Evolutionary conservation across 2,888 invertebrate genomes (phyloP), one percentile per base, ranked within the genome.

Genomic region (Ceraclea dissimilis): DNA sequence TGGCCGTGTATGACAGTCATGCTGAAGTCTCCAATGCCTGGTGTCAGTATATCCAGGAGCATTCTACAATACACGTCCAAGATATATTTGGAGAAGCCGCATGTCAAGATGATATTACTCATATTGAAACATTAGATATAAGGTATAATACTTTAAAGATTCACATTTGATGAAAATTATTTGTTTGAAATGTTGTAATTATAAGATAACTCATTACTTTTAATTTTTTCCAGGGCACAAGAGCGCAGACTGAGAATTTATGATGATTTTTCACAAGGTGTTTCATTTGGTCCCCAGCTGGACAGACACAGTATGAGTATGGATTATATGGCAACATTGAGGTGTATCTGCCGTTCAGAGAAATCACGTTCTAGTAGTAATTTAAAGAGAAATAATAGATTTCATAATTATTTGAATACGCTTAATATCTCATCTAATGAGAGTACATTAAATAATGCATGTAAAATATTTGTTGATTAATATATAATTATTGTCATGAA

Each of bases 341-440:
- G 90, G 31, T 70, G 78, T 16, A 86, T 92, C 54, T 85, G 86
- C 62, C 79, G 88, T 61, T 74, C 80, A 44, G 90, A 91, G 67
- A 79, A 79, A 63, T 65, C 65, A 13, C 82, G 86, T 65, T 76
- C 79, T 31, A 77, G 79, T 49, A 69, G 66, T 21, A 83, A 79
- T 64, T 72, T 68, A 1, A 86, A 88, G 67, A 78, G 89, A 59
- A 82, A 85, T 60, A 88, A 86, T 66, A 78, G 90, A 55, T 90
- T 87, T 71, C 86, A 84, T 70, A 88, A 88, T 69, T 90, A 90
- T 71, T 75, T 90, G n/a, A 81, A 83, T 63, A 80, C 79, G 50
- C 68, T 81, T 56, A 77, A 76, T 65, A 67, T 76, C 47, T 72
- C 73, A 57, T 78, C 78, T 63, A 77, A 73, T 63, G 76, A 71